Evolutionary conservation across 2,888 invertebrate species (phyloP).

Genomic region (Alviniconcha strummeri): DNA sequence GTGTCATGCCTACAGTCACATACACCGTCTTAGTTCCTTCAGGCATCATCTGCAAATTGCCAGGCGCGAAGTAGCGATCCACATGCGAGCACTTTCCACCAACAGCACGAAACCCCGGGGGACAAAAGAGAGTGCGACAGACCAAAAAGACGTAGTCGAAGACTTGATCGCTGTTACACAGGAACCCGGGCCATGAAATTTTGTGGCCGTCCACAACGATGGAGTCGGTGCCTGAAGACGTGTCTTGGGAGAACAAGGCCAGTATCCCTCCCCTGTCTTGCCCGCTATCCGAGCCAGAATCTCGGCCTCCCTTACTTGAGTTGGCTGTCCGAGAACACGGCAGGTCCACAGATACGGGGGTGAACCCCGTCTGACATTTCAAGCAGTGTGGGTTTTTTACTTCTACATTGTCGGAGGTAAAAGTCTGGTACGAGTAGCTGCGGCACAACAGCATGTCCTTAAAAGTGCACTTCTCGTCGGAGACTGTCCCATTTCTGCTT

Average conservation of each 20-base stretch:
- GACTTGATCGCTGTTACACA: constrained; percentile 33
- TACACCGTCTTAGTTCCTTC: background rate
- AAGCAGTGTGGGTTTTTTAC: constrained; percentile 33
- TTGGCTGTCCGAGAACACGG: constrained; percentile 14
- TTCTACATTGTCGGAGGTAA: constrained; percentile 3
- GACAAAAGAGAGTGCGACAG: constrained; percentile 31
- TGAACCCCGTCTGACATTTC: constrained; percentile 28
- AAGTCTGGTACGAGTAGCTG: constrained; percentile 28
- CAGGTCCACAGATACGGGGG: constrained; percentile 22
- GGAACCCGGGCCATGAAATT: constrained; percentile 5
- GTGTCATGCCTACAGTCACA: background rate
- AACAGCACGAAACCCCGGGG: constrained; percentile 21
- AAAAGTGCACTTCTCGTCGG: background rate
- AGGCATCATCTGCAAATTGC: constrained; percentile 27
- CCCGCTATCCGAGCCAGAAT: background rate
- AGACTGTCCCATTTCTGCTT: background rate
- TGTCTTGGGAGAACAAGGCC: constrained; percentile 21
- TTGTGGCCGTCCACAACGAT: constrained; percentile 11
- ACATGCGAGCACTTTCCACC: constrained; percentile 25
- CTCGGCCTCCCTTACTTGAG: background rate
- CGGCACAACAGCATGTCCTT: constrained; percentile 29
- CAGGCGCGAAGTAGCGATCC: background rate
- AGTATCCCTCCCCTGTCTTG: constrained; percentile 14
- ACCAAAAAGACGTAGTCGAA: constrained; percentile 33
- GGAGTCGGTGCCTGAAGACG: background rate